Percentiles rank a stretch among this genome's conserved stretches.
Conservation (phyloP, 2,888 invertebrate species). For the Tortricodes alternella region DNA sequence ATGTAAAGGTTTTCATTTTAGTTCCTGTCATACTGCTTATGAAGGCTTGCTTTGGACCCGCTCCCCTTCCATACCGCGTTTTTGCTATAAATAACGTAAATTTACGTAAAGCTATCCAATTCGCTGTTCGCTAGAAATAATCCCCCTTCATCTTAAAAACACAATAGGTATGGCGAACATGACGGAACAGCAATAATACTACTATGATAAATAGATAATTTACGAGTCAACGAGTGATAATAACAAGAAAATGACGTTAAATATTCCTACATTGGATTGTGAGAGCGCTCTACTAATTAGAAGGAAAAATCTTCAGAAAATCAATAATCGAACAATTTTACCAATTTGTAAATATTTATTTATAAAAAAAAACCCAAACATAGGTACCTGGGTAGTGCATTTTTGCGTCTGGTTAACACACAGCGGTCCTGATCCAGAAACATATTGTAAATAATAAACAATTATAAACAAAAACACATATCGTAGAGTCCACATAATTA, state of each 20-base stretch:
- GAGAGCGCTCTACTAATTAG: too few species aligned
- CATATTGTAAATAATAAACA: conserved; percentile 52
- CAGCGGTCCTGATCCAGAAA: conserved; percentile 50
- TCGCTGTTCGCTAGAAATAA: too few species aligned
- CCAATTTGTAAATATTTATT: conserved; percentile 19
- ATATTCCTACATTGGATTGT: neutral
- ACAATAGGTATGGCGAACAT: neutral
- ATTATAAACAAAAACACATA: conserved; percentile 49
- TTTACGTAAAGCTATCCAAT: too few species aligned
- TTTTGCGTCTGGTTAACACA: conserved; percentile 57
- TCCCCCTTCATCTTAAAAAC: neutral
- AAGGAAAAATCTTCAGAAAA: too few species aligned
- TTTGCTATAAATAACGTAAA: too few species aligned
- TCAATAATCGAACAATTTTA: conserved; percentile 12
- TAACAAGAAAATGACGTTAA: neutral
- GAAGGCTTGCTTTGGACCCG: too few species aligned
- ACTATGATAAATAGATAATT: too few species aligned
- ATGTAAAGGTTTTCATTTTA: too few species aligned
- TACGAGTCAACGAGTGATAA: too few species aligned
- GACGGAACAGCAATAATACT: neutral
- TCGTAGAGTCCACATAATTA: conserved; percentile 49
- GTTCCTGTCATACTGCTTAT: too few species aligned
- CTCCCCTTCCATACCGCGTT: too few species aligned
- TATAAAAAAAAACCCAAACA: too few species aligned
- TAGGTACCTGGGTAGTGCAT: conserved; percentile 72